Percentiles rank a stretch among this genome's conserved stretches.
Evolutionary conservation across 2,888 invertebrate genomes (phyloP).

Genomic region (Dromius quadrimaculatus): DNA sequence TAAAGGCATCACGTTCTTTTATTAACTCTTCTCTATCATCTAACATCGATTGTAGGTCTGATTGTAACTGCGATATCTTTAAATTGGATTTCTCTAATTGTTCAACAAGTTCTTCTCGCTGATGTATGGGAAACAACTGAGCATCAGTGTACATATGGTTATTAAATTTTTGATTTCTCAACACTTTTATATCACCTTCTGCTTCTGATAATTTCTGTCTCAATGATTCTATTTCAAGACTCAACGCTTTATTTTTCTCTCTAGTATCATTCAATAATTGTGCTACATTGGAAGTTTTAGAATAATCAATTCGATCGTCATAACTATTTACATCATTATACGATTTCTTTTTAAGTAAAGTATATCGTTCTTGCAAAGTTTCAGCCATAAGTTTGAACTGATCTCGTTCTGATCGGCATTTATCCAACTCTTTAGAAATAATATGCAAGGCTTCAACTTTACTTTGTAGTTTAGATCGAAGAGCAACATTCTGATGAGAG

Average conservation of each 20-base stretch:
- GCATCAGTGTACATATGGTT: constrained; percentile 50
- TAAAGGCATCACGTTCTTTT: constrained; percentile 85
- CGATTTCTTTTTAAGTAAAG: constrained; percentile 66
- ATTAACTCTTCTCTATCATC: constrained; percentile 89
- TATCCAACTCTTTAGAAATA: constrained; percentile 81
- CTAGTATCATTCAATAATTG: constrained; percentile 72
- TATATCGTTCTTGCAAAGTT: constrained; percentile 74
- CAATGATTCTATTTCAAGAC: constrained; percentile 74
- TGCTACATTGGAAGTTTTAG: constrained; percentile 67
- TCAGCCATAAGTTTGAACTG: constrained; percentile 85
- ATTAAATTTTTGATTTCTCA: constrained; percentile 67
- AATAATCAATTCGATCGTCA: constrained; percentile 56
- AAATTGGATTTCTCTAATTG: constrained; percentile 75
- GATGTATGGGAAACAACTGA: constrained; percentile 69
- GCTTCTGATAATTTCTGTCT: constrained; percentile 79
- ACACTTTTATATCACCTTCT: constrained; percentile 76
- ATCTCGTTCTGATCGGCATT: constrained; percentile 83
- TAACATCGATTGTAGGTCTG: constrained; percentile 81
- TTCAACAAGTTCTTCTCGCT: constrained; percentile 76
- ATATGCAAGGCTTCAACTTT: constrained; percentile 87
- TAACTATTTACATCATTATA: constrained; percentile 54
- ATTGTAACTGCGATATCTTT: constrained; percentile 79
- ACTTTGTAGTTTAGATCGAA: constrained; percentile 81
- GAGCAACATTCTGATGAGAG: constrained; percentile 70
- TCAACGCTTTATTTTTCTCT: constrained; percentile 72